Conservation (phyloP, 1,140 invertebrate species). For the Anastrepha ludens region DNA sequence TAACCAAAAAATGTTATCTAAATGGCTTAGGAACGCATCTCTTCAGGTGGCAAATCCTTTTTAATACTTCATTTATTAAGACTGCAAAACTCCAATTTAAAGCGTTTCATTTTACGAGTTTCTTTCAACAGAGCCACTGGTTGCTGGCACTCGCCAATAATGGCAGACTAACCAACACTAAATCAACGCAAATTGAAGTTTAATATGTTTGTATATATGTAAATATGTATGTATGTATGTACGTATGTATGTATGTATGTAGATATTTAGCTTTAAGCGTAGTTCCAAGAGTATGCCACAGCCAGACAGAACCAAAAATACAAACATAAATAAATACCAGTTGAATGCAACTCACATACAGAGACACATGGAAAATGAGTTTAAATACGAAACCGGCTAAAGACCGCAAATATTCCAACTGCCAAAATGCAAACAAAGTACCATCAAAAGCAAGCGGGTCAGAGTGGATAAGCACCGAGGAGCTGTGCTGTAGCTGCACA, state of each 20-base stretch:
- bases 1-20: too few relatives aligned
- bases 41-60: too few relatives aligned
- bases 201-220: background rate
- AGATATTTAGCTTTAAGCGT: background rate
- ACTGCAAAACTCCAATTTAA: too few relatives aligned
- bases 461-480: background rate
- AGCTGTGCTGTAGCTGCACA: background rate
- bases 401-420: background rate
- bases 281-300: background rate
- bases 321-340: slow-evolving; percentile 7
- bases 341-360: background rate
- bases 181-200: background rate
- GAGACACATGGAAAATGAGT: background rate
- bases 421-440: slow-evolving; percentile 1
- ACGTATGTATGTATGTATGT: background rate
- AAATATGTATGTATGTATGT: background rate
- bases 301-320: background rate
- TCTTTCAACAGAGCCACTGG: background rate
- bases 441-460: background rate
- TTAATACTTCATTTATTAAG: too few relatives aligned
- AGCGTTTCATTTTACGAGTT: too few relatives aligned
- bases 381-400: background rate
- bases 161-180: background rate
- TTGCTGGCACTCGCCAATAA: background rate
- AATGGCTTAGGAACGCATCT: too few relatives aligned